phyloP scores from a whole-genome alignment of 2,797 vertebrate species.

The Aotus griseimembra region DNA sequence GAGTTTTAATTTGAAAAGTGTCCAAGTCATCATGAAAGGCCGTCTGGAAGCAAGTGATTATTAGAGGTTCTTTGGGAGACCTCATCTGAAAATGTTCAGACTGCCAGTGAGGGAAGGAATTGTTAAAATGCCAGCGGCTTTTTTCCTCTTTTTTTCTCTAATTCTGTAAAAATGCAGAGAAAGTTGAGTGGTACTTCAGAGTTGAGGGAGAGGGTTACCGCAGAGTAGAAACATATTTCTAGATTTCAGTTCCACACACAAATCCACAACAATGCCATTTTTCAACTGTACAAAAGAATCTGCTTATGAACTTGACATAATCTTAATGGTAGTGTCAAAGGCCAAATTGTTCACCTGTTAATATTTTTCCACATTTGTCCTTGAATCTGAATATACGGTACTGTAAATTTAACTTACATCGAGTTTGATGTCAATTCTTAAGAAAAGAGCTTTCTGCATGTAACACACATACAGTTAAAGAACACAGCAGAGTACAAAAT shows the following conservation, averaged over 20 bases:
- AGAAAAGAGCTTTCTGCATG: constrained; percentile 87
- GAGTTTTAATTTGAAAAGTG: constrained; percentile 68
- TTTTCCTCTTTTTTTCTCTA: background rate
- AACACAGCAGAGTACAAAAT: constrained; percentile 82
- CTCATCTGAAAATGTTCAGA: constrained; percentile 69
- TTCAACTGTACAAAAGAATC: constrained; percentile 78
- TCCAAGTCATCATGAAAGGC: constrained; percentile 71
- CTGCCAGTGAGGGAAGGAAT: constrained; percentile 69
- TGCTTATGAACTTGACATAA: constrained; percentile 79
- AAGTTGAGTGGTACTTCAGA: constrained; percentile 75
- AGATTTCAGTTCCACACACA: constrained; percentile 80
- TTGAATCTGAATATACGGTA: constrained; percentile 83
- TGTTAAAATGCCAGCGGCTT: constrained; percentile 77
- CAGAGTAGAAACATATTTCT: constrained; percentile 80
- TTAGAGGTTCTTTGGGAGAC: constrained; percentile 58
- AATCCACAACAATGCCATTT: constrained; percentile 84
- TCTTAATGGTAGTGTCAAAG: constrained; percentile 79
- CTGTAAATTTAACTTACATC: constrained; percentile 82
- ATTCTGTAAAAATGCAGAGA: constrained; percentile 74
- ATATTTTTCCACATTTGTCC: constrained; percentile 83
- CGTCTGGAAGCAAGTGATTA: constrained; percentile 28
- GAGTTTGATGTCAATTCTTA: constrained; percentile 84
- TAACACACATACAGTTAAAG: constrained; percentile 80
- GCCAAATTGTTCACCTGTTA: constrained; percentile 83
- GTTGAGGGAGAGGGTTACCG: constrained; percentile 82